Base-by-base conservation (phyloP, 1,140 invertebrate genomes). In the Bathynomus jamesi region DNA sequence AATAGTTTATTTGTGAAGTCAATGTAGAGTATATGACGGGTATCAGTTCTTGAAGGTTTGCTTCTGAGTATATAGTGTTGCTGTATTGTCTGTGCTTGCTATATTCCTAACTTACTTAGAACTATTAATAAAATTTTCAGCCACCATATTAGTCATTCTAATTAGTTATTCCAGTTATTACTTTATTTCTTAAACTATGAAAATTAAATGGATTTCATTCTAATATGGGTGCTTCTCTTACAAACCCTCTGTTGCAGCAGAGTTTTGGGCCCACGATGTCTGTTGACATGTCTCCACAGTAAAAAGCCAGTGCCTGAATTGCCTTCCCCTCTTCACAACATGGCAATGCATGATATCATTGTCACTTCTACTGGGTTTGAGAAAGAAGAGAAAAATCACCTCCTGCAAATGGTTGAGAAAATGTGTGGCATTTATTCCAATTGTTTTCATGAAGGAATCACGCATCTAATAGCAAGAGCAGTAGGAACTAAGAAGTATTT, bases 341-440 rank as follows among this genome's bases (percentile, higher is more conserved):
- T 91, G 40, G 89, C 91, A 0, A 94, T 95, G 93, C 86, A 88
- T 77, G 87, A 87, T 65, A 79, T 93, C 3, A 83, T 89, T 7
- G 82, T 94, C 29, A 89, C 89, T 8, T 87, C 88, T 65, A 91
- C 91, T 63, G 89, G 89, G 61, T 83, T 94, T 29, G 81, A 79
- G 87, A 76, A 67, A 66, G 67, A 61, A 24, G 31, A 32, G 28
- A 68, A 72, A 21, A 66, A 28, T n/a, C 82, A 87, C 30, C 82
- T 95, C 4, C 86, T 88, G 78, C 82, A 84, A 27, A 87, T 88
- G 78, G 86, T 95, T 0, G 84, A 89, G 78, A 88, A 88, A 80
- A 96, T 96, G 93, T 91, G 90, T 69, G 94, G 92, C 4, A 83
- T 88, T 13, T 92, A 89, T 76, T 88, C 85, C 13, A 86, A 87